Evolutionary conservation across 37 sponge, comb jelly and placozoan species (phyloP).

Genomic region (Dysidea cf. avara): DNA sequence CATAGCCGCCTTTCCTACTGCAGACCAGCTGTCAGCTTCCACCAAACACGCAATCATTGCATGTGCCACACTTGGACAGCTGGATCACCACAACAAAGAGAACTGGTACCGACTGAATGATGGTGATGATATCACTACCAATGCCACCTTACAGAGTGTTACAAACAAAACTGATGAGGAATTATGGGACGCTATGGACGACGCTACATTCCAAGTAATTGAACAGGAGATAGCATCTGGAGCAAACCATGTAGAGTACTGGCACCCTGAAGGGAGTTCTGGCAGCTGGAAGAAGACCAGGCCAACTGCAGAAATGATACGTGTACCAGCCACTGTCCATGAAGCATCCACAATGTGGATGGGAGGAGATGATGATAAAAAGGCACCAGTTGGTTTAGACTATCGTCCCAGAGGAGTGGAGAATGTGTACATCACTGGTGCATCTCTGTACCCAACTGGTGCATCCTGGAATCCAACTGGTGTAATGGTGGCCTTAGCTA

Average conservation of each 20-base stretch:
- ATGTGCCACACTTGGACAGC: constrained; percentile 44
- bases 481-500: constrained; percentile 21
- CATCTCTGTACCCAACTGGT: constrained; percentile 43
- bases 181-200: constrained; percentile 46
- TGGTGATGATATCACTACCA: constrained; percentile 35
- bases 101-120: constrained; percentile 9
- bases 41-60: constrained; percentile 14
- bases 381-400: too few species aligned
- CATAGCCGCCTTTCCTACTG: constrained; percentile 5
- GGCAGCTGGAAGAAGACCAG: background rate
- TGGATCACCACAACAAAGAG: constrained; percentile 36
- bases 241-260: constrained; percentile 15
- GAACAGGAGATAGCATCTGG: constrained; percentile 5
- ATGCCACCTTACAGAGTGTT: constrained; percentile 23
- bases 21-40: constrained; percentile 12
- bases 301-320: constrained; percentile 12
- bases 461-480: constrained; percentile 68
- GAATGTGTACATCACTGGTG: constrained; percentile 55
- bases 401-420: too few species aligned
- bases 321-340: constrained; percentile 14
- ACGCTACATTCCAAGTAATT: constrained; percentile 11
- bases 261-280: too few species aligned
- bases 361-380: too few species aligned
- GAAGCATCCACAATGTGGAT: too few species aligned
- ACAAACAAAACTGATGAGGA: constrained; percentile 33